phyloP scores from a whole-genome alignment of 2,888 invertebrate species.

The Eupeodes luniger region DNA sequence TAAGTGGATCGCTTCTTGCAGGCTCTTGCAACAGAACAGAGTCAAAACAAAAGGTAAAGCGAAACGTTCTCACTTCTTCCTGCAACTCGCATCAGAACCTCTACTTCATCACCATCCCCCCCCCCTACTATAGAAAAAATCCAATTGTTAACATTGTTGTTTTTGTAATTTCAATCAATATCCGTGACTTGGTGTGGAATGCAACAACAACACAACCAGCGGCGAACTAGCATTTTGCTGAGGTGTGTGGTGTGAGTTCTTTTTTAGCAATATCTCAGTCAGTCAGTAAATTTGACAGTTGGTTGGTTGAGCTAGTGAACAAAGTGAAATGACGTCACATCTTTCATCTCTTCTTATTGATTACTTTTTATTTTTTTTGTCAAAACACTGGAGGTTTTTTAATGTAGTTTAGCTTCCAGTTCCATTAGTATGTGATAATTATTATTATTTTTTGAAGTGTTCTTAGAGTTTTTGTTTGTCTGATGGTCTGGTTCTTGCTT shows the following conservation, averaged over 20 bases:
- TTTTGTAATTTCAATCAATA: slow-evolving; percentile 2
- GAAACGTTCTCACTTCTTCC: background rate
- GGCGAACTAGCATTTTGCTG: background rate
- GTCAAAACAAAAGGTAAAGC: slow-evolving; percentile 38
- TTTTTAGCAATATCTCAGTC: background rate
- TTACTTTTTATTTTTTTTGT: background rate
- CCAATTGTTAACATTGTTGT: slow-evolving; percentile 20
- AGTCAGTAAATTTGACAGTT: background rate
- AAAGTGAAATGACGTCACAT: slow-evolving; percentile 12
- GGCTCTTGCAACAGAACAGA: slow-evolving; percentile 47
- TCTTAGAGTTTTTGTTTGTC: slow-evolving; percentile 50
- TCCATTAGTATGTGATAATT: slow-evolving; percentile 52
- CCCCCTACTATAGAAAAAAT: no score
- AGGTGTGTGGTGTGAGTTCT: background rate
- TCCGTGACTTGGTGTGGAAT: background rate
- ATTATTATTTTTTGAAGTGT: slow-evolving; percentile 59
- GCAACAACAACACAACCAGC: background rate
- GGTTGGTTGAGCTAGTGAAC: background rate
- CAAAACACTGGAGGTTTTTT: background rate
- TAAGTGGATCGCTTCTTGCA: slow-evolving; percentile 66
- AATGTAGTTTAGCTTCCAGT: slow-evolving; percentile 48
- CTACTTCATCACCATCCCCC: no score
- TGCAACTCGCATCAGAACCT: no score
- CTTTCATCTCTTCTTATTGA: background rate
- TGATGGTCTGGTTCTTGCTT: background rate